These are phyloP conservation scores for Phocoena phocoena DNA, from an alignment of 2,113 vertebrate genomes.

Conservation along the genomic window DNA sequence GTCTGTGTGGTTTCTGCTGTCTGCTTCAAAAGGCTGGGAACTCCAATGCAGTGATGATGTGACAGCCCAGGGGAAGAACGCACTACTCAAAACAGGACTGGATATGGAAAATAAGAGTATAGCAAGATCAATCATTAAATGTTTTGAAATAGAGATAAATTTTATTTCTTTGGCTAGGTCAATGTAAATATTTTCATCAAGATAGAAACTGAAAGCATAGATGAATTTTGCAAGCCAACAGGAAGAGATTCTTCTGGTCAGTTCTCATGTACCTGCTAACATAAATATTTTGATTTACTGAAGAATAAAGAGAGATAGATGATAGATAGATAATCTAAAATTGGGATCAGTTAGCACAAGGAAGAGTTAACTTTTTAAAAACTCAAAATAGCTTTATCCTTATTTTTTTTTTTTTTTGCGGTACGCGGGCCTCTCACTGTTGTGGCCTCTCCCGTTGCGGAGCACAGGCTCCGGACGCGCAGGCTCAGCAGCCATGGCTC, in stretches of 20 bases:
- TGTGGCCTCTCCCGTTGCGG: too few species aligned
- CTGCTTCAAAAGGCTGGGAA: background rate
- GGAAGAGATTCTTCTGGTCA: background rate
- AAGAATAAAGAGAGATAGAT: background rate
- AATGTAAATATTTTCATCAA: slow-evolving; percentile 15
- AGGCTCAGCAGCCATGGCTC: too few species aligned
- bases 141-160: background rate
- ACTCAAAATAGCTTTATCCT: background rate
- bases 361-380: background rate
- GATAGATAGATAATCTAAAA: background rate
- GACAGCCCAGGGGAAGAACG: background rate
- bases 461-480: too few species aligned
- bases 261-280: background rate
- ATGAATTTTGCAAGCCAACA: background rate
- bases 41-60: too few species aligned
- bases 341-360: background rate
- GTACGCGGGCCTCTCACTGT: too few species aligned
- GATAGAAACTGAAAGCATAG: background rate
- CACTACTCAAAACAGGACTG: background rate
- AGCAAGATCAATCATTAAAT: background rate
- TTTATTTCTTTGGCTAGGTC: background rate
- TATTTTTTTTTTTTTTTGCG: too few species aligned
- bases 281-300: background rate
- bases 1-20: background rate
- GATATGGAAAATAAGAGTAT: background rate